Evolutionary conservation across 2,888 invertebrate genomes (phyloP), one percentile per base, ranked within the genome.

Genomic region (Miltochrista miniata): DNA sequence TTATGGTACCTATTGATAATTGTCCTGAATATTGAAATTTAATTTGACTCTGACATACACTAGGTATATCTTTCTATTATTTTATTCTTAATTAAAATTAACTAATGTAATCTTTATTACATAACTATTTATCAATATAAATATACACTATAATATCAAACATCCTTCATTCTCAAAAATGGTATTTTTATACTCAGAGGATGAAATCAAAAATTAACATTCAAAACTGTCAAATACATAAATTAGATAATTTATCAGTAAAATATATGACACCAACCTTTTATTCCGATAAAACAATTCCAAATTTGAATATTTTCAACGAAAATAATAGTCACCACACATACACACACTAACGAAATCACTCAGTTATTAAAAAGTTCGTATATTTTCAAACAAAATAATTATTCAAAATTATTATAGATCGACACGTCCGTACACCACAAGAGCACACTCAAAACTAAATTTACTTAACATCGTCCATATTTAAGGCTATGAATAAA

Each of bases 401-500:
- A 37, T 59, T 53, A 54, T 39, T 12, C 7, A 36, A 37, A 45
- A 61, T 40, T 43, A 36, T 15, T 40, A 48, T 43, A 8, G 18
- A 11, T 12, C 18, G n/a, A 45, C 51, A 39, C 68, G 37, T 54
- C 71, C 51, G 45, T 30, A 30, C 58, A 1, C 50, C 0, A 40
- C 50, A 34, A 54, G 41, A 56, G 56, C 55, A 51, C 41, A 61
- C 67, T 59, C 62, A 59, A 71, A 62, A 89, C 89, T 88, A 31
- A 31, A 3, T 31, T 31, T 2, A 31, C 31, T 10, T 24, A 77
- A 66, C 65, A 48, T 48, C 46, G 37, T 8, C 30, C 43, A 38
- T 50, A 49, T 55, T 56, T 56, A 48, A 61, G 56, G 42, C 49
- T 30, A 48, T 14, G 66, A 53, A 68, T 68, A 68, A 89, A 84